Evolutionary conservation across 2,797 vertebrate genomes (phyloP).

Genomic region (Enteromius anoplus): DNA sequence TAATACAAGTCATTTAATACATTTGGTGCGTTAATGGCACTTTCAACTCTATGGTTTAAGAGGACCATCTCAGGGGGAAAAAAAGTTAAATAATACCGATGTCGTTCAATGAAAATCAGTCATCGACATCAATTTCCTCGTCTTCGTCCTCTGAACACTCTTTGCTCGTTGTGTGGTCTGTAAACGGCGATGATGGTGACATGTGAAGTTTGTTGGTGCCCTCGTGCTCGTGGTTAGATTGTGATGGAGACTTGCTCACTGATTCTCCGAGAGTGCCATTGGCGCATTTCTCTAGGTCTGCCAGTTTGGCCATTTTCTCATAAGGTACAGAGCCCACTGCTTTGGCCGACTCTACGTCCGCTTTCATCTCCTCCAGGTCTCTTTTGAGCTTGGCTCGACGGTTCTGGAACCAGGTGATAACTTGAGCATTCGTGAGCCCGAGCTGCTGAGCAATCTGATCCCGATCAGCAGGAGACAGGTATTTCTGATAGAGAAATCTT

Average conservation of each 20-base stretch:
- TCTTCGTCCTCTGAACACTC: slow-evolving; percentile 88
- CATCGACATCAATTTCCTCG: slow-evolving; percentile 92
- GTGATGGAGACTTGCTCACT: slow-evolving; percentile 70
- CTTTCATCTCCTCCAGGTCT: slow-evolving; percentile 89
- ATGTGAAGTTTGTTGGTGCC: slow-evolving; percentile 68
- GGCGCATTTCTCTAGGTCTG: slow-evolving; percentile 84
- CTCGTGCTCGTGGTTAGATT: slow-evolving; percentile 66
- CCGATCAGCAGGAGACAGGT: slow-evolving; percentile 86
- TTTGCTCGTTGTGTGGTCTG: slow-evolving; percentile 82
- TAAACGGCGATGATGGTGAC: slow-evolving; percentile 76
- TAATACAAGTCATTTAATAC: slow-evolving; percentile 61
- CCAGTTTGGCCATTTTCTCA: slow-evolving; percentile 87
- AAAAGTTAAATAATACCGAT: slow-evolving; percentile 42
- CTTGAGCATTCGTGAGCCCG: slow-evolving; percentile 88
- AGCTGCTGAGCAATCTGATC: slow-evolving; percentile 90
- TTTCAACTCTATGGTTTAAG: slow-evolving; percentile 51
- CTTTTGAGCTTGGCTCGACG: slow-evolving; percentile 88
- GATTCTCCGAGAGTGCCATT: slow-evolving; percentile 64
- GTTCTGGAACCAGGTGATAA: slow-evolving; percentile 91
- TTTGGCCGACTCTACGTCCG: slow-evolving; percentile 86
- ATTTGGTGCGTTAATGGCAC: slow-evolving; percentile 62
- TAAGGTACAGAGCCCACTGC: slow-evolving; percentile 78
- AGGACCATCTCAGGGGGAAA: neutral
- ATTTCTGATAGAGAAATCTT: slow-evolving; percentile 90
- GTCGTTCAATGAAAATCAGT: slow-evolving; percentile 70